These are phyloP conservation scores for Semibalanus balanoides DNA, from an alignment of 1,140 invertebrate species.

Conservation along the genomic window DNA sequence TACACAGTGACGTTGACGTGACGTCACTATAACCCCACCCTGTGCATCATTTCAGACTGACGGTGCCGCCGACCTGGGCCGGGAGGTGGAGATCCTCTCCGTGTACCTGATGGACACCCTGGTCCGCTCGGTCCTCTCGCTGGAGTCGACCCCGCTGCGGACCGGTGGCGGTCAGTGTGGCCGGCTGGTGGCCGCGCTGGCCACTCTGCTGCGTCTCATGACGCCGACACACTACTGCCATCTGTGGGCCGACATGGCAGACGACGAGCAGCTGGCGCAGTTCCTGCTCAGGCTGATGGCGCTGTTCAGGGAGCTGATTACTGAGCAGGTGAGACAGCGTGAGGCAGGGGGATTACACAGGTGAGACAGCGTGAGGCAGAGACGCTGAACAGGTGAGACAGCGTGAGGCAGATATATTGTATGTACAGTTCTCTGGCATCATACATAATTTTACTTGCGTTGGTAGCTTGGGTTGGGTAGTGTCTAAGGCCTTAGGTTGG, in stretches of 20 bases:
- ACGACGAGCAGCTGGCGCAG: not conserved
- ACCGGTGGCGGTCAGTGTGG: not conserved
- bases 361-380: no score
- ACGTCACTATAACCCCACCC: no score
- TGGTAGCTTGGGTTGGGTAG: no score
- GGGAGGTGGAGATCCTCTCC: not conserved
- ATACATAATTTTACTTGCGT: no score
- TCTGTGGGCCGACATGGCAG: not conserved
- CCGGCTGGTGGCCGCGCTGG: not conserved
- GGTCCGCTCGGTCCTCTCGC: not conserved
- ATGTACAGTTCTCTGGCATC: no score
- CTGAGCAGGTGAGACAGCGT: not conserved
- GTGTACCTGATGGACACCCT: not conserved
- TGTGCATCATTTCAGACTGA: not conserved
- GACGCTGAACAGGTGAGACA: not conserved
- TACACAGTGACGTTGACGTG: no score
- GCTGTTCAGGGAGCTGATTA: constrained; percentile 2
- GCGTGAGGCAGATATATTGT: no score
- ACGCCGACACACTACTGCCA: not conserved
- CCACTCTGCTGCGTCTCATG: not conserved
- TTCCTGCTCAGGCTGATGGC: not conserved
- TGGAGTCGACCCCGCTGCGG: not conserved
- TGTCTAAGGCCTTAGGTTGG: no score
- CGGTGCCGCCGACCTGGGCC: not conserved
- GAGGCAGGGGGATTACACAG: no score